Evolutionary conservation across 2,888 invertebrate species (phyloP).

Genomic region (Tenthredo amoena): DNA sequence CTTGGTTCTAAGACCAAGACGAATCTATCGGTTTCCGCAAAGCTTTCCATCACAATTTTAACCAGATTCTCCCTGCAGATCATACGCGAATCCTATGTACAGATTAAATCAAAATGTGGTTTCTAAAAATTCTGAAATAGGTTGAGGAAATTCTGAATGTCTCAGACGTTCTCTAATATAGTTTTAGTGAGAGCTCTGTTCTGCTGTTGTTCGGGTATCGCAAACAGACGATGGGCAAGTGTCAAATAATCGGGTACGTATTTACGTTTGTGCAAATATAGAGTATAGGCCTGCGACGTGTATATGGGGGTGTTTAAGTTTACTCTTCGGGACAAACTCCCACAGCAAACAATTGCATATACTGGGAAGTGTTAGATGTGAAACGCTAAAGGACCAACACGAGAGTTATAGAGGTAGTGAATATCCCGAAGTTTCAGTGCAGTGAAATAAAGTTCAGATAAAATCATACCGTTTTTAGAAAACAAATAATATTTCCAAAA

Average conservation of each 20-base stretch:
- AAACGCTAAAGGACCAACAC: conserved; percentile 16
- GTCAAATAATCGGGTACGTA: conserved; percentile 7
- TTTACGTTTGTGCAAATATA: conserved; percentile 16
- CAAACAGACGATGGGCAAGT: background rate
- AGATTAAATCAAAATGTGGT: background rate
- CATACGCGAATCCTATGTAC: background rate
- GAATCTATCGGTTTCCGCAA: background rate
- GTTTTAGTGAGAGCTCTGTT: background rate
- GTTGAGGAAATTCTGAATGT: no score
- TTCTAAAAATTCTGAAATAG: background rate
- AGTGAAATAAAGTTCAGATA: background rate
- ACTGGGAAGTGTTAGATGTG: conserved; percentile 55
- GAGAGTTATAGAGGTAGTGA: background rate
- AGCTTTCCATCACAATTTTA: background rate
- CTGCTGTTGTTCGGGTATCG: background rate
- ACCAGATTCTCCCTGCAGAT: background rate
- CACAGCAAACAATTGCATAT: conserved; percentile 57
- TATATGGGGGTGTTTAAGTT: conserved; percentile 53
- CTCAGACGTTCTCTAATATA: background rate
- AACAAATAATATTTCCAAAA: background rate
- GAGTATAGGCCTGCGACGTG: background rate
- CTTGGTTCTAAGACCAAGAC: background rate
- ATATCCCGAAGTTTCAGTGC: background rate
- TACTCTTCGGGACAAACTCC: conserved; percentile 58
- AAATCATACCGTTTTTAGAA: background rate